Evolutionary conservation across 2,888 invertebrate species (phyloP).

Genomic region (Macropis europaea): DNA sequence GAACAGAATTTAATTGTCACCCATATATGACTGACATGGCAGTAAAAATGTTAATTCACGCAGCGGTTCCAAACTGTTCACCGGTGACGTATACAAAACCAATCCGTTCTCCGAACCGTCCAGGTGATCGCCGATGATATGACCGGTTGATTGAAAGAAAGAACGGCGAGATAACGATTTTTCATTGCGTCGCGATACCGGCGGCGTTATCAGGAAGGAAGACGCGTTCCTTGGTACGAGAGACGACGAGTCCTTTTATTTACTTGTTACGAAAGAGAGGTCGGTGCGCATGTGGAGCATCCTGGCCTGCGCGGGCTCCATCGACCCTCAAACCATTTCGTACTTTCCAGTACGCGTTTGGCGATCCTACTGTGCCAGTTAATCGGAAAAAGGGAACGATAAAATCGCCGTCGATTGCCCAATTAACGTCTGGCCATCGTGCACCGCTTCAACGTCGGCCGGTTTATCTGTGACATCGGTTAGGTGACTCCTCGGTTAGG

Average conservation of each 20-base stretch:
- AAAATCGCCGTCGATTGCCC: conserved; percentile 49
- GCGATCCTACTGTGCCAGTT: conserved; percentile 54
- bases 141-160: too few species aligned
- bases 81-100: too few species aligned
- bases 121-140: too few species aligned
- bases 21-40: too few species aligned
- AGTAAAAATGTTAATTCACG: too few species aligned
- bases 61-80: too few species aligned
- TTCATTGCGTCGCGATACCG: not conserved
- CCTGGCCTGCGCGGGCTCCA: conserved; percentile 68
- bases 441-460: conserved; percentile 7
- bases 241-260: conserved; percentile 56
- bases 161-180: not conserved
- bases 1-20: too few species aligned
- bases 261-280: conserved; percentile 56
- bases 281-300: conserved; percentile 60
- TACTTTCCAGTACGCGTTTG: conserved; percentile 59
- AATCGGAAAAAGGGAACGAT: conserved; percentile 56
- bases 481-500: conserved; percentile 21
- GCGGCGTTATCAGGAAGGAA: not conserved
- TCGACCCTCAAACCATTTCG: conserved; percentile 67
- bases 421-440: conserved; percentile 36
- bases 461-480: conserved; percentile 40
- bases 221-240: not conserved
- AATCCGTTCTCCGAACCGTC: too few species aligned